Evolutionary conservation across 64 coral and sea anemone species (phyloP), one percentile per base, ranked within the genome.

Genomic region (Montipora cactus): DNA sequence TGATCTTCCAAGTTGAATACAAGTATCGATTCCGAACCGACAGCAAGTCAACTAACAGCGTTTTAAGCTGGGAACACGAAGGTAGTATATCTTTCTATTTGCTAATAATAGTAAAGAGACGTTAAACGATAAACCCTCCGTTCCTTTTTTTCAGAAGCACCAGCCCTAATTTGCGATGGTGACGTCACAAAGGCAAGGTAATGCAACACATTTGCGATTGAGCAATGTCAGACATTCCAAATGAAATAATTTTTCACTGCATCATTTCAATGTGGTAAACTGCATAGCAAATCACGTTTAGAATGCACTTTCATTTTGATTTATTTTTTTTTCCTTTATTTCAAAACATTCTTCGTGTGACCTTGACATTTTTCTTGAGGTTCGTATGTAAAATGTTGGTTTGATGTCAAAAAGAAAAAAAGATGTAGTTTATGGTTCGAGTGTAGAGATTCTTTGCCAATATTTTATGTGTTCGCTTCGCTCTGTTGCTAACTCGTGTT

Each of bases 31-130:
- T 92, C 13, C 81, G 82, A 79, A 72, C 81, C 9, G 86, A 81
- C 25, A 91, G 95, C 70, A 93, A 92, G 77, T 90, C 91, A 6
- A 82, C 80, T 2, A 92, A 87, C 20, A 90, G 96, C 61, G 84
- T 95, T 78, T 64, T 97, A 47, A 97, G 96, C 89, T 97, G 96
- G 96, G 96, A 97, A 88, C 76, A 91, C 19, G 96, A 97, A 72
- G 96, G 96, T 97, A 79, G 47, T 57, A 68, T 12, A 68, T 18
- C 64, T 13, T 68, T 68, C 64, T 18, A 18, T n/a, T 68, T 68
- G 57, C 13, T 59, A 0, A 59, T 25, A 37, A 37, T 37, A 37
- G 37, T 37, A 37, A 37, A 37, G 37, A 1, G 37, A 37, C 37
- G 37, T 2, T 37, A 37, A 37, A 37, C 37, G 37, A 37, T 37